A percentile compares a stretch with the other conserved stretches of the same genome.
Evolutionary conservation across 1,140 invertebrate genomes (phyloP).

Genomic region (Bradynema listronoti): DNA sequence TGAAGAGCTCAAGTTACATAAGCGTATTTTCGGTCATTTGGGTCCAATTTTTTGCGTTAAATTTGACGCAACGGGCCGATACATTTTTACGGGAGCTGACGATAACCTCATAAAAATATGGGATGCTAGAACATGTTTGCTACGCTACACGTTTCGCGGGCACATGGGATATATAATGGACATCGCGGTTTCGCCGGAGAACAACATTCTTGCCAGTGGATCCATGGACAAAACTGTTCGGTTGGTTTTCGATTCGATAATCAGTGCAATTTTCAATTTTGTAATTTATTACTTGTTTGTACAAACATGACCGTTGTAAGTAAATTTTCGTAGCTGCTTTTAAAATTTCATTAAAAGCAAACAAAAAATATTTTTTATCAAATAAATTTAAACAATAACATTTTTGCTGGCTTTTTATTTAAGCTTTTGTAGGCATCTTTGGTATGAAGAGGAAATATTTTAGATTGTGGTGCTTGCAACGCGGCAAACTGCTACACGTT

Average conservation of each 20-base stretch:
- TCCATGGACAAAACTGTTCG: constrained; percentile 72
- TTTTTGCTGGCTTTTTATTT: too few species aligned
- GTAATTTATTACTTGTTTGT: too few species aligned
- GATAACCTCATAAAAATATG: constrained; percentile 77
- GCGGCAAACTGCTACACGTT: constrained; percentile 63
- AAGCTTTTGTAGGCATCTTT: too few species aligned
- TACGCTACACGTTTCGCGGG: constrained; percentile 81
- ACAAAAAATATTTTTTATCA: too few species aligned
- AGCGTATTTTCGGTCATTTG: constrained; percentile 81
- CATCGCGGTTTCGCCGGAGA: constrained; percentile 84
- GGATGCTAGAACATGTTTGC: constrained; percentile 76
- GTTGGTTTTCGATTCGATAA: constrained; percentile 16
- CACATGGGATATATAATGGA: constrained; percentile 91
- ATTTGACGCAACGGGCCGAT: constrained; percentile 84
- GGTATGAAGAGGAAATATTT: too few species aligned
- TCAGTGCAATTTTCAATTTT: too few species aligned
- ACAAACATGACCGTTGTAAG: too few species aligned
- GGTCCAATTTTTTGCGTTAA: constrained; percentile 90
- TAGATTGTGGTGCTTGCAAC: constrained; percentile 78
- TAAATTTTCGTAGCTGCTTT: too few species aligned
- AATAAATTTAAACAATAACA: too few species aligned
- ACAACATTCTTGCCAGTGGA: constrained; percentile 77
- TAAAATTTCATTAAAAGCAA: too few species aligned
- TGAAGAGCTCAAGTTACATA: constrained; percentile 68
- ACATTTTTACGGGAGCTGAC: constrained; percentile 90